Evolutionary conservation across 2,113 vertebrate species (phyloP), one percentile per base, ranked within the genome.

Genomic region (Paratilapia polleni): DNA sequence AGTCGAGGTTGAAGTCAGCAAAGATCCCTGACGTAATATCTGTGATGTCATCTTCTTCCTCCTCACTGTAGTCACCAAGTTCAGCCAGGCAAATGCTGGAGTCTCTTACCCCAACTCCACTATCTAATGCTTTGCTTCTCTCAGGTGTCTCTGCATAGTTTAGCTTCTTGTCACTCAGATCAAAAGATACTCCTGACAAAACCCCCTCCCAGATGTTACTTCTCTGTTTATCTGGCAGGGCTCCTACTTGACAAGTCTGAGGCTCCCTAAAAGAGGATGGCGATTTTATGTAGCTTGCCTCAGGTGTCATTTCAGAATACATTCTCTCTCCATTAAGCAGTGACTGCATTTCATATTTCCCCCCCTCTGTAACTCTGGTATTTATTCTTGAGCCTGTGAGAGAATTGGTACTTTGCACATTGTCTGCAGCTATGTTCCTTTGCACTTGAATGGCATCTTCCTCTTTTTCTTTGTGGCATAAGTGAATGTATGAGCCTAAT

Each of bases 11-110:
- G 84, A 96, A 93, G 83, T 97, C 96, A 0, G 96, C 94, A 89
- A 97, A 97, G 78, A 96, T 82, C 0, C 97, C 96, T 0, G 96
- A 97, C 2, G 97, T 96, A 58, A 97, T 95, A 78, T 98, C 96
- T 0, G 95, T 92, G 0, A 95, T 89, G 83, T 95, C 93, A 8
- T 95, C 93, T 1, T 94, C 91, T 74, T 97, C 97, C 0, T 97
- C 96, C 0, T 97, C 96, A 2, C 96, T 97, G 56, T 92, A 93
- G 20, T 94, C 96, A 0, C 96, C 96, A 2, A 76, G 90, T 66
- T 96, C 96, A 10, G 93, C 91, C 58, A 96, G 93, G 85, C 92
- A 92, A 77, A 92, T 2, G 26, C 95, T 90, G 43, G 96, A 95
- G 88, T 92, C 87, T n/a, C 94, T 92, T 73, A 95, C 92, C 36